Evolutionary conservation across 2,888 invertebrate genomes (phyloP).

Genomic region (Macrosiphum euphorbiae): DNA sequence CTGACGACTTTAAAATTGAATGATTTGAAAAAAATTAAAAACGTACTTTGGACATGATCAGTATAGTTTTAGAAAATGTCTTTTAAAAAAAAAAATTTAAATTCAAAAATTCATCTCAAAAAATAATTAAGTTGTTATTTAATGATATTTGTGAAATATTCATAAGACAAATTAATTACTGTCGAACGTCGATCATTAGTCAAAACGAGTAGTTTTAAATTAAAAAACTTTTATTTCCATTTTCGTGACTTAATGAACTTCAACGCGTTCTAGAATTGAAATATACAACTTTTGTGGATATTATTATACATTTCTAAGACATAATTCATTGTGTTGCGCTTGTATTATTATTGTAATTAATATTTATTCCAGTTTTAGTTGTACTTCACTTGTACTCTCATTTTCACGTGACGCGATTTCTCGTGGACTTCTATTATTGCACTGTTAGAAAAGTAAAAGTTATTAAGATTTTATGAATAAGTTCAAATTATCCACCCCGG

Average conservation of each 20-base stretch:
- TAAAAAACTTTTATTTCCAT: background rate
- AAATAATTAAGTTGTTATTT: background rate
- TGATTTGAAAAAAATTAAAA: too few species aligned
- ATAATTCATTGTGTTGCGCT: background rate
- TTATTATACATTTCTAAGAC: background rate
- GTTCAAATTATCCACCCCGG: background rate
- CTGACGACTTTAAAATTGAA: too few species aligned
- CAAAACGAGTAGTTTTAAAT: background rate
- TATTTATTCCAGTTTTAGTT: background rate
- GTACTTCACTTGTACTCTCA: background rate
- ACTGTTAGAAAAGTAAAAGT: background rate
- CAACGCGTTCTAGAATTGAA: background rate
- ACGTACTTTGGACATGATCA: background rate
- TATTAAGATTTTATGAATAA: background rate
- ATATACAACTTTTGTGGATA: background rate
- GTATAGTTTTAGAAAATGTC: background rate
- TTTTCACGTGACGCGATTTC: background rate
- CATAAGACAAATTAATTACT: background rate
- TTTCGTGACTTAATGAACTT: background rate
- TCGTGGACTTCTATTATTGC: background rate
- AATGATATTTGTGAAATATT: background rate
- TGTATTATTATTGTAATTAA: background rate
- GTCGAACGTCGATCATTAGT: background rate
- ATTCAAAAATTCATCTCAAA: background rate
- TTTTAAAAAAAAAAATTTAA: background rate